phyloP scores from a whole-genome alignment of 2,797 vertebrate species.

The Lutjanus argentimaculatus region DNA sequence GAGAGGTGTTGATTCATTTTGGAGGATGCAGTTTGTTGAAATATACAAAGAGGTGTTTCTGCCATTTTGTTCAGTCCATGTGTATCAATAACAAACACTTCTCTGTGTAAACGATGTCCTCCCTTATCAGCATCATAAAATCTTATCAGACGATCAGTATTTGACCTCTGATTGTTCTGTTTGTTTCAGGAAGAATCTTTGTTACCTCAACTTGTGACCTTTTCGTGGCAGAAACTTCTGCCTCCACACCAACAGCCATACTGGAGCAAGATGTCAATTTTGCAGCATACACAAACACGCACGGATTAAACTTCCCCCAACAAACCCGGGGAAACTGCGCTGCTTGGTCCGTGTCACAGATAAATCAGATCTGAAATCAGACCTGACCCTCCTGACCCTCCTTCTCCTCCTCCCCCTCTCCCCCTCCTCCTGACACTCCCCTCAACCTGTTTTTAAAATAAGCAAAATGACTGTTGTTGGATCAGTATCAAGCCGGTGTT shows the following conservation, averaged over 20 bases:
- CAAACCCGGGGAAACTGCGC: conserved; percentile 69
- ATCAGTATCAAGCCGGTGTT: conserved; percentile 74
- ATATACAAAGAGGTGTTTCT: too few species aligned
- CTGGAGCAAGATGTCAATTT: conserved; percentile 85
- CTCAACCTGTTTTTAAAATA: conserved; percentile 69
- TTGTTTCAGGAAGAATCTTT: conserved; percentile 80
- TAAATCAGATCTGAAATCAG: conserved; percentile 62
- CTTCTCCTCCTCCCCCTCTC: neutral
- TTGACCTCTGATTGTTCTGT: neutral
- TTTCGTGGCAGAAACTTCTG: conserved; percentile 85
- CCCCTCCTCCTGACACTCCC: conserved; percentile 26
- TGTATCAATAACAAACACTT: too few species aligned
- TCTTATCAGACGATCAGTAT: neutral
- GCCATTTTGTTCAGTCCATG: too few species aligned
- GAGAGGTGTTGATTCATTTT: too few species aligned
- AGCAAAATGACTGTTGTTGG: conserved; percentile 79
- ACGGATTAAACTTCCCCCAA: conserved; percentile 68
- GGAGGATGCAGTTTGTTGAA: too few species aligned
- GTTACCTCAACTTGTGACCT: conserved; percentile 89
- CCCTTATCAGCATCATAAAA: neutral
- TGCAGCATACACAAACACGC: conserved; percentile 72
- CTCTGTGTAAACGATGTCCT: neutral
- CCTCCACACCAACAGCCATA: conserved; percentile 87
- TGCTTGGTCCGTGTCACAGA: conserved; percentile 73
- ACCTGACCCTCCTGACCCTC: conserved; percentile 16